phyloP scores from a whole-genome alignment of 2,888 invertebrate species.

The Neria commutata region DNA sequence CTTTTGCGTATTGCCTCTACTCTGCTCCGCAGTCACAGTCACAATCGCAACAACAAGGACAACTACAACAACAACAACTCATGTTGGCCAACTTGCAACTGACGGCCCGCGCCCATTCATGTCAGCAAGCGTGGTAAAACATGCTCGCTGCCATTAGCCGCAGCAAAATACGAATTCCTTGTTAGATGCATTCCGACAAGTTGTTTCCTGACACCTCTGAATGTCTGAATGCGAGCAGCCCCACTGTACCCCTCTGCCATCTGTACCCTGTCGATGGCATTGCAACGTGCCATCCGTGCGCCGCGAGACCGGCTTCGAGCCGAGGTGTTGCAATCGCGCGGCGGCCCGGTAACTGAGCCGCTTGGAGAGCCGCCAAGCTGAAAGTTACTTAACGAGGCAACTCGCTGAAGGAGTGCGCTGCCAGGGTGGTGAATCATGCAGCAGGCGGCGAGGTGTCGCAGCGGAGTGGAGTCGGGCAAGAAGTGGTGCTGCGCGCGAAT shows the following conservation, averaged over 20 bases:
- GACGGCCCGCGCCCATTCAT: constrained; percentile 56
- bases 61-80: not conserved
- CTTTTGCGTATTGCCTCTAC: no score
- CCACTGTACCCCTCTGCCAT: constrained; percentile 29
- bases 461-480: not conserved
- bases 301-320: no score
- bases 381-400: constrained; percentile 25
- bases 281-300: no score
- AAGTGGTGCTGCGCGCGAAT: constrained; percentile 12
- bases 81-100: constrained; percentile 50
- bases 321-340: constrained; percentile 11
- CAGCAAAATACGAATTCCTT: constrained; percentile 63
- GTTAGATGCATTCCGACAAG: constrained; percentile 64
- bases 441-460: no score
- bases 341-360: not conserved
- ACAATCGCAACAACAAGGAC: not conserved
- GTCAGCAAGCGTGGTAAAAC: constrained; percentile 61
- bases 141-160: constrained; percentile 60
- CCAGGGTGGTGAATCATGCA: constrained; percentile 24
- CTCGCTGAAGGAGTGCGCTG: constrained; percentile 17
- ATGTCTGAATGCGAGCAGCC: constrained; percentile 51
- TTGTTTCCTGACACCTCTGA: constrained; percentile 63
- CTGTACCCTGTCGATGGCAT: no score
- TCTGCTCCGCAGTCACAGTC: no score
- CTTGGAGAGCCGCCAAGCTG: constrained; percentile 13